These are phyloP conservation scores for Podarcis raffonei DNA, from an alignment of 2,113 vertebrate genomes.

Conservation along the genomic window DNA sequence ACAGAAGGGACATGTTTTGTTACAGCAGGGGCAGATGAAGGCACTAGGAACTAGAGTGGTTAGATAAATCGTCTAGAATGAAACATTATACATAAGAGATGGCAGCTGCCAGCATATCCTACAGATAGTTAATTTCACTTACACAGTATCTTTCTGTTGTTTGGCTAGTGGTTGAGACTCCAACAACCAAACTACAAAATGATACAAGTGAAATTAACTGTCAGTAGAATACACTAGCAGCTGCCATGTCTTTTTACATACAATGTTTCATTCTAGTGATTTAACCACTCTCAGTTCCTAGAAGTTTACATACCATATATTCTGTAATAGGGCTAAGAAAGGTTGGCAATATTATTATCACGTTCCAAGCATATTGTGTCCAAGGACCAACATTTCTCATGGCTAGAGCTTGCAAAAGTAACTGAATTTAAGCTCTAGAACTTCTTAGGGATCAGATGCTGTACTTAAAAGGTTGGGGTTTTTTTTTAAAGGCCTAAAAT, in stretches of 20 bases:
- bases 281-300: too few relatives aligned
- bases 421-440: not conserved
- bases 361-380: not conserved
- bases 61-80: too few relatives aligned
- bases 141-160: too few relatives aligned
- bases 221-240: too few relatives aligned
- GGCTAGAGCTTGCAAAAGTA: not conserved
- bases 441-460: not conserved
- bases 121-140: too few relatives aligned
- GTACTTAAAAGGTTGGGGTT: not conserved
- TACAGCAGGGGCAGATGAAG: too few relatives aligned
- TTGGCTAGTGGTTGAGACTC: too few relatives aligned
- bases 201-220: not conserved
- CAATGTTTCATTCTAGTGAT: not conserved
- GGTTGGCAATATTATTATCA: not conserved
- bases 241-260: not conserved
- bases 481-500: not conserved
- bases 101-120: too few relatives aligned
- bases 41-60: too few relatives aligned
- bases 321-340: not conserved
- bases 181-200: not conserved
- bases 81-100: too few relatives aligned
- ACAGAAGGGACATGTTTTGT: too few relatives aligned
- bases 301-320: not conserved
- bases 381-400: not conserved